Conservation (phyloP, 2,888 invertebrate genomes). For the Pimpla rufipes region DNA sequence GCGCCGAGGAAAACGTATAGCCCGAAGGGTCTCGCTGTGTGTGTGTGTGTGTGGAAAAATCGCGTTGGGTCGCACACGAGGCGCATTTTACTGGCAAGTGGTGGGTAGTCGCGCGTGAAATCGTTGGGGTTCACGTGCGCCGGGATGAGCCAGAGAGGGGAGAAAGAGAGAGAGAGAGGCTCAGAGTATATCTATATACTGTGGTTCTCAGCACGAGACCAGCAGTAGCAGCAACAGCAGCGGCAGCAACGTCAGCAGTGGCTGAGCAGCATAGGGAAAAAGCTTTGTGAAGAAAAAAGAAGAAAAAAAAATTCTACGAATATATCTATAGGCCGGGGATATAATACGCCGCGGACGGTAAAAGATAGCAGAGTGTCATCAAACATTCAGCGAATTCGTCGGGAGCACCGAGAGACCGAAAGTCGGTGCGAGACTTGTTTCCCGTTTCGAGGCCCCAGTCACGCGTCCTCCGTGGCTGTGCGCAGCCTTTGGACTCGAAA, state of each 20-base stretch:
- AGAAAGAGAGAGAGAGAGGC: constrained; percentile 7
- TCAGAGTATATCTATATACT: constrained; percentile 14
- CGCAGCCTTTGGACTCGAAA: too few species aligned
- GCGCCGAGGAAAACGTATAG: not conserved
- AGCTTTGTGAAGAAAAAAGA: constrained; percentile 30
- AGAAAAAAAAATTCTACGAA: constrained; percentile 1
- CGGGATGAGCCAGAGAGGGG: constrained; percentile 25
- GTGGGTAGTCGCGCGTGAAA: constrained; percentile 61
- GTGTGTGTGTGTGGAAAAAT: constrained; percentile 20
- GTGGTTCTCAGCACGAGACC: constrained; percentile 1
- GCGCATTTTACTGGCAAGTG: constrained; percentile 49
- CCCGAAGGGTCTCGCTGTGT: not conserved
- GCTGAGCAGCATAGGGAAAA: not conserved
- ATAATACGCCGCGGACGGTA: not conserved
- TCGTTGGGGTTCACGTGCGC: constrained; percentile 51
- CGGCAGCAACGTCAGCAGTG: not conserved
- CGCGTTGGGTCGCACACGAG: constrained; percentile 32
- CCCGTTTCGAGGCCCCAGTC: not conserved
- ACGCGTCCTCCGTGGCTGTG: not conserved
- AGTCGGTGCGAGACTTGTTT: not conserved
- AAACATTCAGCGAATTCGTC: constrained; percentile 15
- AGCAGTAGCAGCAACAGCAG: not conserved
- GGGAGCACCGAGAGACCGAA: not conserved
- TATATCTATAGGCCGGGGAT: not conserved
- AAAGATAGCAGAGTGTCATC: not conserved